A percentile compares a stretch with the other conserved stretches of the same genome.
These are phyloP conservation scores for Drosophila elegans DNA, from an alignment of 1,140 invertebrate genomes.

Conservation along the genomic window DNA sequence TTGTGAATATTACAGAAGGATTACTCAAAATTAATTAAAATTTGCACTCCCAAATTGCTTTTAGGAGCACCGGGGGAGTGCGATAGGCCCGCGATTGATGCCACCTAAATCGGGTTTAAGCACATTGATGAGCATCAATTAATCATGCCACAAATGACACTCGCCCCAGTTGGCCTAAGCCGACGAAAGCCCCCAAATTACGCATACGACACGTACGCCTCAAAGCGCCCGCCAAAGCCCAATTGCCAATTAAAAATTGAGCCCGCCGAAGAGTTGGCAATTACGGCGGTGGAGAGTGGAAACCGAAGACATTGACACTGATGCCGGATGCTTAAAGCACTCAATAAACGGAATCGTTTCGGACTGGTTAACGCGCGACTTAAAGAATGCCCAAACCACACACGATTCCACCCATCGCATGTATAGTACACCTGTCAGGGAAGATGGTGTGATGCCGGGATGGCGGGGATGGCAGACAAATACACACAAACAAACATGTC, in stretches of 20 bases:
- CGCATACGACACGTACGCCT: slow-evolving; percentile 75
- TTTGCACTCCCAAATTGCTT: slow-evolving; percentile 62
- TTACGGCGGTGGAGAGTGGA: slow-evolving; percentile 51
- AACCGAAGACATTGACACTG: slow-evolving; percentile 50
- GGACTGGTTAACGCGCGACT: slow-evolving; percentile 54
- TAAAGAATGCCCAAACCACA: slow-evolving; percentile 50
- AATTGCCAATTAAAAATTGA: slow-evolving; percentile 78
- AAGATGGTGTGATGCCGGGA: neutral
- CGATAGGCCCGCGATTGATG: slow-evolving; percentile 59
- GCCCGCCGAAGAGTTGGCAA: slow-evolving; percentile 45
- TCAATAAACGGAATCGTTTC: slow-evolving; percentile 77
- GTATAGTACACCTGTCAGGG: slow-evolving; percentile 40
- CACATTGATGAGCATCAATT: slow-evolving; percentile 81
- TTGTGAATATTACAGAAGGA: slow-evolving; percentile 82
- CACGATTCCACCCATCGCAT: slow-evolving; percentile 5
- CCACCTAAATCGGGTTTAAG: slow-evolving; percentile 74
- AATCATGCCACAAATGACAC: slow-evolving; percentile 74
- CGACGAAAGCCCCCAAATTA: slow-evolving; percentile 70
- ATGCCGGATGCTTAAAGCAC: slow-evolving; percentile 54
- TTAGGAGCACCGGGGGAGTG: slow-evolving; percentile 2
- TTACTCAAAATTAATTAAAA: slow-evolving; percentile 82
- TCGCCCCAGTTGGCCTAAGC: slow-evolving; percentile 61
- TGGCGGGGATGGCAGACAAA: neutral
- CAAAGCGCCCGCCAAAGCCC: slow-evolving; percentile 43
- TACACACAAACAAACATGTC: slow-evolving; percentile 75